Percentiles rank a stretch among this genome's conserved stretches.
Evolutionary conservation across 2,888 invertebrate species (phyloP).

Genomic region (Bruchidius siliquastri): DNA sequence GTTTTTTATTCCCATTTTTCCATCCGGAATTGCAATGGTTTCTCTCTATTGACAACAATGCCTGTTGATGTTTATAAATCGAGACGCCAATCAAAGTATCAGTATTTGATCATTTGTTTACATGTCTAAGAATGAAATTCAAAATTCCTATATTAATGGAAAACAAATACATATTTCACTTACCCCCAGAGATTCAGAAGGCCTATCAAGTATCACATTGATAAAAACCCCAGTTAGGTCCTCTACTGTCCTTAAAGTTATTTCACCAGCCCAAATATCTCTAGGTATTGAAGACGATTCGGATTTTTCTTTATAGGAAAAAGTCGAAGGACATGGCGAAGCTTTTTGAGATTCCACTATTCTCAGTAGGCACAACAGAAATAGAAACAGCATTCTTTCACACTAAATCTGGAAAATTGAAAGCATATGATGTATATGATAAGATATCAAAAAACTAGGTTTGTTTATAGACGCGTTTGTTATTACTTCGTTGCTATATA

Average conservation of each 20-base stretch:
- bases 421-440: neutral
- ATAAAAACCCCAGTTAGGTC: constrained; percentile 58
- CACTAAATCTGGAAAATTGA: neutral
- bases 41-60: no score
- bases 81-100: no score
- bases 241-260: constrained; percentile 53
- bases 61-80: no score
- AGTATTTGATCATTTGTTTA: no score
- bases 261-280: constrained; percentile 57
- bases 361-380: neutral
- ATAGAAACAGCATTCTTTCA: neutral
- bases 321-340: neutral
- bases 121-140: neutral
- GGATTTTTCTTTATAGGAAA: neutral
- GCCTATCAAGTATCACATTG: constrained; percentile 54
- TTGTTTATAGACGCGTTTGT: neutral
- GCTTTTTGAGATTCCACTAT: neutral
- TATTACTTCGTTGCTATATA: neutral
- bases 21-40: no score
- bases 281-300: neutral
- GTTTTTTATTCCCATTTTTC: no score
- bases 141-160: no score
- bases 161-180: constrained; percentile 29
- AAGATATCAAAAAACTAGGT: neutral
- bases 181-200: constrained; percentile 59